These are phyloP conservation scores for Apus apus DNA, from an alignment of 2,113 vertebrate genomes.

Conservation along the genomic window DNA sequence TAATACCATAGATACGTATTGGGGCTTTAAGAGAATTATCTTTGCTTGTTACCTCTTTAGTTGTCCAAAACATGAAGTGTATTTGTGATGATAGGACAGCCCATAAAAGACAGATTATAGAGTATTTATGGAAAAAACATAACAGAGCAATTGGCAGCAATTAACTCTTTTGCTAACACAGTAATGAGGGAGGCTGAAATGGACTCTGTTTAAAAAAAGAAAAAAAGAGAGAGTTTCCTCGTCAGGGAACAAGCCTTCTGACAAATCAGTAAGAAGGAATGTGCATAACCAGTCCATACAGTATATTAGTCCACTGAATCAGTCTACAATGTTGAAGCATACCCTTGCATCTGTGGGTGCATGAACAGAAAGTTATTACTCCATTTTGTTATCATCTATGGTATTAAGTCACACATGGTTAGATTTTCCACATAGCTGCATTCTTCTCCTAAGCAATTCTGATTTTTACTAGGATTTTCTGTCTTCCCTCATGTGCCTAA, in stretches of 20 bases:
- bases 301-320: background rate
- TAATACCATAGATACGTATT: background rate
- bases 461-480: background rate
- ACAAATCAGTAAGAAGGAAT: background rate
- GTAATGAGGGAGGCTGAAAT: background rate
- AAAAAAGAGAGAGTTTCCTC: rapidly evolving
- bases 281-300: background rate
- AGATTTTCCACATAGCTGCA: background rate
- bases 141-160: background rate
- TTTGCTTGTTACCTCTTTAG: background rate
- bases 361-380: background rate
- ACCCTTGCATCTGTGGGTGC: background rate
- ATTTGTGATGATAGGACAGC: background rate
- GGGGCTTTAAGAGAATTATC: background rate
- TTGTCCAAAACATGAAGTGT: background rate
- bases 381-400: background rate
- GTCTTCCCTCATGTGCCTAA: background rate
- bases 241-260: background rate
- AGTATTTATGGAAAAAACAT: background rate
- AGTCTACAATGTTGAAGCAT: background rate
- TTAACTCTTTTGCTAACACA: background rate
- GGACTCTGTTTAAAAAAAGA: background rate
- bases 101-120: background rate
- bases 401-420: background rate
- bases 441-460: background rate